Evolutionary conservation across 2,113 vertebrate genomes (phyloP).

Genomic region (Reinhardtius hippoglossoides): DNA sequence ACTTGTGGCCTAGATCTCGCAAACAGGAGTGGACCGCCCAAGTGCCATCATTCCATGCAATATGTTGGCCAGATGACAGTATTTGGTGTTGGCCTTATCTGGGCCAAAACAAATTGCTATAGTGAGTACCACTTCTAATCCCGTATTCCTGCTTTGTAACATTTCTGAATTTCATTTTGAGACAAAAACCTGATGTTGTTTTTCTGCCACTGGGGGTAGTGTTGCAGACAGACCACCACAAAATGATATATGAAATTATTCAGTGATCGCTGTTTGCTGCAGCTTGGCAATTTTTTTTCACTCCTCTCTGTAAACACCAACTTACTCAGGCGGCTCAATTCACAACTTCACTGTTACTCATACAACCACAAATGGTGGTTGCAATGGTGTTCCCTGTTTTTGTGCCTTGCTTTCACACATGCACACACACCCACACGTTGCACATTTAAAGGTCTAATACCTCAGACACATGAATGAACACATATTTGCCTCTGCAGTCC

Average conservation of each 20-base stretch:
- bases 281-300: background rate
- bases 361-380: conserved; percentile 9
- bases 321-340: conserved; percentile 18
- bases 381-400: conserved; percentile 28
- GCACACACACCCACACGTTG: conserved; percentile 20
- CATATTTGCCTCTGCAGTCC: conserved; percentile 38
- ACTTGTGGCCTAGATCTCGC: too few relatives aligned
- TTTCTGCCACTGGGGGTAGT: too few relatives aligned
- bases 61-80: too few relatives aligned
- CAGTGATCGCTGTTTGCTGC: background rate
- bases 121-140: background rate
- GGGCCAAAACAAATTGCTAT: too few relatives aligned
- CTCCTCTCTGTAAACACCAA: conserved; percentile 5
- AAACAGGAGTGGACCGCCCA: too few relatives aligned
- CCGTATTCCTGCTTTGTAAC: background rate
- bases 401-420: conserved; percentile 4
- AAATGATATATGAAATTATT: background rate
- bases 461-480: conserved; percentile 50
- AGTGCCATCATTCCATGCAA: too few relatives aligned
- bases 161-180: background rate
- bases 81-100: too few relatives aligned
- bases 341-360: conserved; percentile 38
- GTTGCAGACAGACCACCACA: too few relatives aligned
- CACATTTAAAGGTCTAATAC: conserved; percentile 36
- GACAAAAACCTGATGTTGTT: background rate